Evolutionary conservation across 2,797 vertebrate species (phyloP), one percentile per base, ranked within the genome.

Genomic region (Silurus lanzhouensis): DNA sequence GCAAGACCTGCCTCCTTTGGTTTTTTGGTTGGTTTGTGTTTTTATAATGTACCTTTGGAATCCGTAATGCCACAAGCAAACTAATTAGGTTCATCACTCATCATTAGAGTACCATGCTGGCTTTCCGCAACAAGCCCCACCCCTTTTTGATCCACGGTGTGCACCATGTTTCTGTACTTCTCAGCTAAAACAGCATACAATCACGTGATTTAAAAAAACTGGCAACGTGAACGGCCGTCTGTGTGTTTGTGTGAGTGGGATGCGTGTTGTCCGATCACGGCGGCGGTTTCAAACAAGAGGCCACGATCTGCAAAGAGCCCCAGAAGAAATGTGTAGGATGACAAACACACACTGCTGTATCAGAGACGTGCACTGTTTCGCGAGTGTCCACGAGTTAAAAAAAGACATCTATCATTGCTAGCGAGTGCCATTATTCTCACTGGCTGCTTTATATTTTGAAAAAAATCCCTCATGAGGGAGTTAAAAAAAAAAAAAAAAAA

Each of bases 391-490:
- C 38, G 38, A 4, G 38, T 38, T 38, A 38, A 38, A 38, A 38
- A 38, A 38, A 38, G 38, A 38, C 38, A 38, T 38, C 38, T 4
- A 38, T 38, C 38, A 38, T 38, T 5, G 44, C 9, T 12, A 20
- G 5, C 14, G 48, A 15, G 46, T 48, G 58, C 58, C 22, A 63
- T 63, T 63, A 20, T 79, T 79, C 60, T 79, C 31, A 8, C 58
- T 22, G 20, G 78, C n/a, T 27, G 60, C 61, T 25, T 48, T 5
- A 48, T 60, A 44, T 78, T 89, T 63, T 72, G 38, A 38, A 72
- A 71, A 60, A 27, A 25, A 58, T 27, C n/a, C 25, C 71, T 87
- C 60, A 58, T 60, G 52, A 85, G 67, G 66, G 80, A 86, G 60
- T 84, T 77, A 64, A 84, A 84, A 87, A 79, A 38, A 38, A 38